Evolutionary conservation across 2,113 vertebrate genomes (phyloP).

Genomic region (Labeo catla): DNA sequence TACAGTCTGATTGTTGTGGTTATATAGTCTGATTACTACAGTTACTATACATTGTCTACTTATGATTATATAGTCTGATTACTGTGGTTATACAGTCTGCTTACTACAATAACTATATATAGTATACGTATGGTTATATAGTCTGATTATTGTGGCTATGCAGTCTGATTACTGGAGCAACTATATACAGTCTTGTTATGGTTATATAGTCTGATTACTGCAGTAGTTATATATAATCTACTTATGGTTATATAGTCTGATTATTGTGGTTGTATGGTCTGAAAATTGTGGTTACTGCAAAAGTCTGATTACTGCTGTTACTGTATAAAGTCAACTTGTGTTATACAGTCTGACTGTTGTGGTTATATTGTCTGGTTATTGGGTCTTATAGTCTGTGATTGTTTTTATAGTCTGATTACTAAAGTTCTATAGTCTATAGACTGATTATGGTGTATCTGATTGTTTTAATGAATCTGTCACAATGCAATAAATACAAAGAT

Average conservation of each 20-base stretch:
- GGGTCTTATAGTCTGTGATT: neutral
- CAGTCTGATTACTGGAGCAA: neutral
- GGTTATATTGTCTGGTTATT: neutral
- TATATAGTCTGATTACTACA: too few relatives aligned
- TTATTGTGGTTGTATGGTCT: neutral
- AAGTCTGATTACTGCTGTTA: too few relatives aligned
- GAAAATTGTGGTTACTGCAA: neutral
- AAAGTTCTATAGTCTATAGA: neutral
- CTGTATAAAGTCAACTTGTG: neutral
- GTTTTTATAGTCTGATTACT: neutral
- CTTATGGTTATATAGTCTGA: neutral
- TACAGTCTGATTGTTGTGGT: neutral
- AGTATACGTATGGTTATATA: neutral
- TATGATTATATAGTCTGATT: neutral
- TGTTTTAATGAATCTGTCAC: neutral
- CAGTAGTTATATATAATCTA: neutral
- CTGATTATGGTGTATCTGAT: neutral
- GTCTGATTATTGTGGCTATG: neutral
- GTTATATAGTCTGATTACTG: neutral
- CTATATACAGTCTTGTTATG: neutral
- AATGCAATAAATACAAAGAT: neutral
- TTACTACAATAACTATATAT: too few relatives aligned
- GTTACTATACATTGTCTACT: neutral
- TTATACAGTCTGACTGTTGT: neutral
- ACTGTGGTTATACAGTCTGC: neutral